phyloP scores from a whole-genome alignment of 1,140 invertebrate species.

The Grapholita molesta region DNA sequence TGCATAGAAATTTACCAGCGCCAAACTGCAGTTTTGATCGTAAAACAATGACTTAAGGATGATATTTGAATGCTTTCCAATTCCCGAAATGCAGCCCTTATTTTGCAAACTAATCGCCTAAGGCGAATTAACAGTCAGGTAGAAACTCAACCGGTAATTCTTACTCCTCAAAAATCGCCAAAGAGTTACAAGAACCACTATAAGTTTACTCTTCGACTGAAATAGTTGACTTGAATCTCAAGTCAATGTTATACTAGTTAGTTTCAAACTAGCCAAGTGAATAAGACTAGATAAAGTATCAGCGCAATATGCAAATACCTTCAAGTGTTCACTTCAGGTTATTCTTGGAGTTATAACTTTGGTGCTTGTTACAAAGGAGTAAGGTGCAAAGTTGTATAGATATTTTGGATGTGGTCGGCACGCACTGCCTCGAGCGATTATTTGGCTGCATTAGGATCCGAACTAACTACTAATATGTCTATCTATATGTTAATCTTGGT shows the following conservation, averaged over 20 bases:
- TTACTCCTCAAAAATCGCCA: neutral
- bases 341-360: too few species aligned
- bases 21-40: neutral
- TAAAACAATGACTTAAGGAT: neutral
- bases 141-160: neutral
- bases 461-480: neutral
- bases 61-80: neutral
- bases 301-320: neutral
- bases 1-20: neutral
- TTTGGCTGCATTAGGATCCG: neutral
- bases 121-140: neutral
- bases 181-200: neutral
- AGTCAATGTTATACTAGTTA: neutral
- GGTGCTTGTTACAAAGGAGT: too few species aligned
- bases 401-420: too few species aligned
- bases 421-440: neutral
- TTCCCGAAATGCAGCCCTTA: neutral
- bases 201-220: neutral
- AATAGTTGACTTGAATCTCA: neutral
- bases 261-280: neutral
- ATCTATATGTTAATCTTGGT: neutral
- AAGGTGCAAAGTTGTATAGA: too few species aligned
- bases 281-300: neutral
- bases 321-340: too few species aligned
- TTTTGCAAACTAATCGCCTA: neutral